These are phyloP conservation scores for Ypsolopha sequella DNA, from an alignment of 2,888 invertebrate genomes.

Conservation along the genomic window DNA sequence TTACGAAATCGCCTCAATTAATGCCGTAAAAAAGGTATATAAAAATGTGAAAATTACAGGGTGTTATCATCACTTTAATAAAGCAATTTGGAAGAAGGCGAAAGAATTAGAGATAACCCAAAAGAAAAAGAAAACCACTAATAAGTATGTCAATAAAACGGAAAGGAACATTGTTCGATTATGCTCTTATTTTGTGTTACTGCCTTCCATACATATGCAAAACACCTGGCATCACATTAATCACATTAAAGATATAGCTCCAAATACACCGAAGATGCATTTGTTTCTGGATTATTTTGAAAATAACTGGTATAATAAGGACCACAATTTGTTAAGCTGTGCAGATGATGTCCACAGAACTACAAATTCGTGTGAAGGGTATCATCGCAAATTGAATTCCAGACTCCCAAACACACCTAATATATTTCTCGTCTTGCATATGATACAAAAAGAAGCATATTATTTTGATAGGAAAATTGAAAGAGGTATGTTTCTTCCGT, in stretches of 20 bases:
- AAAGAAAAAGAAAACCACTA: not conserved
- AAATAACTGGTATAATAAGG: constrained; percentile 6
- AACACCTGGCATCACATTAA: not conserved
- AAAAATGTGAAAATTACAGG: constrained; percentile 2
- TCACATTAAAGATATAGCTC: not conserved
- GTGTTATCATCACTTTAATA: constrained; percentile 4
- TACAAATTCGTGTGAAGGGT: constrained; percentile 8
- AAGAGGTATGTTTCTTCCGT: no score
- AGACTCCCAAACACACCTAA: constrained; percentile 6
- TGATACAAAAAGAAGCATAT: no score
- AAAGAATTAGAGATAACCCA: no score
- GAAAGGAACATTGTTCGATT: not conserved
- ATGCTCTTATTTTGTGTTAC: not conserved
- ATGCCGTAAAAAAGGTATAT: not conserved
- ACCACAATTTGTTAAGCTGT: constrained; percentile 9
- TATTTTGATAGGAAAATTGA: no score
- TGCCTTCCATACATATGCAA: not conserved
- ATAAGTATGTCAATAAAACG: not conserved
- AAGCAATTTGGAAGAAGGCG: constrained; percentile 6
- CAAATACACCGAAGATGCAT: not conserved
- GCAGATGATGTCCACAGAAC: constrained; percentile 7
- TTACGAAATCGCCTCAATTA: constrained; percentile 5
- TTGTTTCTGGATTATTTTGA: not conserved
- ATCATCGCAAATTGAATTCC: constrained; percentile 7
- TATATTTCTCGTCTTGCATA: no score